Evolutionary conservation across 2,888 invertebrate species (phyloP).

Genomic region (Andrena chrysosceles): DNA sequence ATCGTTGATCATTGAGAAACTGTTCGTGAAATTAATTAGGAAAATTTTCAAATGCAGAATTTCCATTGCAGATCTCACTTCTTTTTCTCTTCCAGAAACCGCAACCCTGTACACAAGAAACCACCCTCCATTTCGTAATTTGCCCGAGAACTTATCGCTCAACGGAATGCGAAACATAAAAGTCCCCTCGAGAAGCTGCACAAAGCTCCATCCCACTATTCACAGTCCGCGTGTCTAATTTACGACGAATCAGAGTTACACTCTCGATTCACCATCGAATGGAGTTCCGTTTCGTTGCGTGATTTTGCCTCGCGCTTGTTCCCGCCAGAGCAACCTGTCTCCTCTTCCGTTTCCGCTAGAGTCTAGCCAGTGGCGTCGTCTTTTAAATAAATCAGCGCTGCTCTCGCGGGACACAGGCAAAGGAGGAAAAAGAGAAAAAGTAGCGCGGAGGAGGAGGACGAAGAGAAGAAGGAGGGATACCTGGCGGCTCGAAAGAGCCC

Average conservation of each 20-base stretch:
- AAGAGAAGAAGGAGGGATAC: slow-evolving; percentile 8
- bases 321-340: slow-evolving; percentile 1
- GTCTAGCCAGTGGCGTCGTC: slow-evolving; percentile 57
- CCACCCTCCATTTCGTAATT: too few relatives aligned
- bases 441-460: not conserved
- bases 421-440: slow-evolving; percentile 17
- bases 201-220: not conserved
- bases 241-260: not conserved
- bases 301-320: slow-evolving; percentile 17
- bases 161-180: not conserved
- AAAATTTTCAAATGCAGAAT: too few relatives aligned
- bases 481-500: slow-evolving; percentile 24
- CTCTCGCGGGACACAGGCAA: slow-evolving; percentile 62
- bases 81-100: too few relatives aligned
- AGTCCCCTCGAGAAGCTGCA: not conserved
- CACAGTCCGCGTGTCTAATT: not conserved
- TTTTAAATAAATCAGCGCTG: slow-evolving; percentile 73
- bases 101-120: too few relatives aligned
- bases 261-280: not conserved
- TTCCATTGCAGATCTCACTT: too few relatives aligned
- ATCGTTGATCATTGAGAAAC: not conserved
- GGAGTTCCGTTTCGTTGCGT: slow-evolving; percentile 11
- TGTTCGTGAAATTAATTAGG: not conserved
- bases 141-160: too few relatives aligned
- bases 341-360: slow-evolving; percentile 13